A percentile compares a stretch with the other conserved stretches of the same genome.
These are phyloP conservation scores for Diacarnus erythraeanus DNA, from an alignment of 37 sponge, comb jelly and placozoan genomes.

Conservation along the genomic window DNA sequence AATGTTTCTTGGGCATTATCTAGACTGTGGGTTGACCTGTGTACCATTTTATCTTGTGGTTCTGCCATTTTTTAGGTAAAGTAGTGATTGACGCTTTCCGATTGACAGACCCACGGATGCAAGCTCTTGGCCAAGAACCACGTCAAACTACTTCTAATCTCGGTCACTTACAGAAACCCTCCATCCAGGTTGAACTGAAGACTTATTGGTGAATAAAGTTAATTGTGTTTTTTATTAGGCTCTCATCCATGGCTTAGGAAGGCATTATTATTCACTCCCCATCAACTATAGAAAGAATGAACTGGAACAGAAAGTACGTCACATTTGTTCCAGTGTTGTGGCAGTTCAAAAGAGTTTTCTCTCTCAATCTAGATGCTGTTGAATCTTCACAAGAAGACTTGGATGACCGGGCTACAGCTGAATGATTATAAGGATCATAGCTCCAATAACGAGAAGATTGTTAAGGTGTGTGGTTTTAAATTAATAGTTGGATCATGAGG, in stretches of 20 bases:
- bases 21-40: too few species aligned
- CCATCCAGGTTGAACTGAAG: conserved; percentile 81
- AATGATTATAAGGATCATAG: conserved; percentile 86
- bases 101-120: conserved; percentile 88
- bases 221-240: conserved; percentile 53
- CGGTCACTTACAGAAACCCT: conserved; percentile 97
- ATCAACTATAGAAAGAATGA: conserved; percentile 99
- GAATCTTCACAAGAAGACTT: conserved; percentile 96
- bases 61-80: conserved; percentile 35
- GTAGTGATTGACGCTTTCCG: conserved; percentile 99
- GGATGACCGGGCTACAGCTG: conserved; percentile 94
- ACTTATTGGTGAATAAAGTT: neutral
- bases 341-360: too few species aligned
- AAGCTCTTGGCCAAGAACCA: conserved; percentile 93
- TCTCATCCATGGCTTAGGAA: conserved; percentile 96
- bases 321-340: too few species aligned
- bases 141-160: conserved; percentile 98
- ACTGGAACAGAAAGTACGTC: conserved; percentile 87
- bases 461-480: conserved; percentile 53
- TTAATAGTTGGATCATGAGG: too few species aligned
- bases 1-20: too few species aligned
- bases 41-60: neutral
- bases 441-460: conserved; percentile 75
- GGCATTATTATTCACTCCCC: conserved; percentile 97
- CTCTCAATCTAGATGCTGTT: conserved; percentile 94